Base-by-base conservation (phyloP, 2,888 invertebrate species). In the Tetramorium bicarinatum region DNA sequence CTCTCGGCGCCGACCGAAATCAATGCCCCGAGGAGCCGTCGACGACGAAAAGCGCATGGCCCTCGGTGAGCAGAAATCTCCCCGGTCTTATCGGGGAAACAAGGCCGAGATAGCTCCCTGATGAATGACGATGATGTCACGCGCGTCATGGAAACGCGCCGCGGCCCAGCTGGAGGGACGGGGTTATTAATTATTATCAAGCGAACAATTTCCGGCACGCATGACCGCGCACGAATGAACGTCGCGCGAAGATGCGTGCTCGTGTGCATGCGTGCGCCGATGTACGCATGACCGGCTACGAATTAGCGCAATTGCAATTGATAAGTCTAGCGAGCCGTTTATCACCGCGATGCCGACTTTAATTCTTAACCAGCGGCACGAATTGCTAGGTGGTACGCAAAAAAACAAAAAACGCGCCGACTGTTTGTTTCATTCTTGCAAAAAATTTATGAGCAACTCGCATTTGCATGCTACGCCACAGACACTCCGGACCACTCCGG, bases 131-230 rank as follows among this genome's bases (percentile, higher is more conserved):
- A 67, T 79, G 77, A 79, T 80, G 87, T 81, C 85, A 76, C 59
- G 74, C 54, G 67, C 69, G 61, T 34, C 34, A 61, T 6, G 56
- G 62, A 69, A 83, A 69, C 47, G 52, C 47, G 59, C 44, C 44
- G 49, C 49, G 34, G 11, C 71, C 29, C 59, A 54, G 52, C 61
- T 25, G 72, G 21, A 25, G 72, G 47, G 61, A 72, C 62, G 49
- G 67, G 67, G 54, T 85, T 89, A 85, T 89, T 86, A 90, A 89
- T 90, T 90, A 90, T 90, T 82, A 75, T 84, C 86, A 83, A 49
- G 82, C 34, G 85, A 89, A 86, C 85, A 62, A 79, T 83, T 79
- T 69, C 34, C 34, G 44, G 67, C 75, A 54, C 74, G 80, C 82
- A 84, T 87, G 84, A 80, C 62, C 67, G 76, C 77, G 69, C 69